Percentiles rank a stretch among this genome's conserved stretches.
Conservation (phyloP, 2,113 vertebrate species). For the Poecilia latipinna region DNA sequence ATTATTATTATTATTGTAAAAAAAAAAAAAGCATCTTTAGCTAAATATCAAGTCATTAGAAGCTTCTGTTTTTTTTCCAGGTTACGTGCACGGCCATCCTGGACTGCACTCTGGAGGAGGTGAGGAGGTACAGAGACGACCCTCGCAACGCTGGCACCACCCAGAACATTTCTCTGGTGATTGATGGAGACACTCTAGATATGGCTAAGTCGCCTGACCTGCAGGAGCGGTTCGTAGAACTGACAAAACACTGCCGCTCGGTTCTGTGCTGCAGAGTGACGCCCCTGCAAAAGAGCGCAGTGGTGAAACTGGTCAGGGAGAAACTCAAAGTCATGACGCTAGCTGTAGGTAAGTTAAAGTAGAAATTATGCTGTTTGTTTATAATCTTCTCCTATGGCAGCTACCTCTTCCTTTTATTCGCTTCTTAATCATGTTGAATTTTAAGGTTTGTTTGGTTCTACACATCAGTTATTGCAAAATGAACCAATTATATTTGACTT, state of each 20-base stretch:
- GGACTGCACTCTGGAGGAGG: conserved; percentile 86
- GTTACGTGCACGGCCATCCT: conserved; percentile 86
- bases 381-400: too few relatives aligned
- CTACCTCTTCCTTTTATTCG: too few relatives aligned
- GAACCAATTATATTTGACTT: too few relatives aligned
- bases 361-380: neutral
- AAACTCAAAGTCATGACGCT: conserved; percentile 88
- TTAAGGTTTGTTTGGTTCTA: too few relatives aligned
- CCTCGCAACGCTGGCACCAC: conserved; percentile 45
- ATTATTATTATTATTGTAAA: neutral
- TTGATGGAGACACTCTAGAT: conserved; percentile 85
- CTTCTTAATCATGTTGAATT: too few relatives aligned
- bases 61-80: conserved; percentile 69
- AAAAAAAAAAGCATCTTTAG: too few relatives aligned
- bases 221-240: conserved; percentile 83
- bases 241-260: conserved; percentile 81
- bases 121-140: conserved; percentile 72
- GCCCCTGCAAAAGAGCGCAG: conserved; percentile 89
- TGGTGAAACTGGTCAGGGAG: conserved; percentile 86
- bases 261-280: conserved; percentile 92
- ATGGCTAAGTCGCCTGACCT: conserved; percentile 83
- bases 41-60: neutral
- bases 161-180: conserved; percentile 83
- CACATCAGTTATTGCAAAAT: too few relatives aligned
- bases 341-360: conserved; percentile 80